Evolutionary conservation across 2,888 invertebrate genomes (phyloP).

Genomic region (Zaprionus bogoriensis): DNA sequence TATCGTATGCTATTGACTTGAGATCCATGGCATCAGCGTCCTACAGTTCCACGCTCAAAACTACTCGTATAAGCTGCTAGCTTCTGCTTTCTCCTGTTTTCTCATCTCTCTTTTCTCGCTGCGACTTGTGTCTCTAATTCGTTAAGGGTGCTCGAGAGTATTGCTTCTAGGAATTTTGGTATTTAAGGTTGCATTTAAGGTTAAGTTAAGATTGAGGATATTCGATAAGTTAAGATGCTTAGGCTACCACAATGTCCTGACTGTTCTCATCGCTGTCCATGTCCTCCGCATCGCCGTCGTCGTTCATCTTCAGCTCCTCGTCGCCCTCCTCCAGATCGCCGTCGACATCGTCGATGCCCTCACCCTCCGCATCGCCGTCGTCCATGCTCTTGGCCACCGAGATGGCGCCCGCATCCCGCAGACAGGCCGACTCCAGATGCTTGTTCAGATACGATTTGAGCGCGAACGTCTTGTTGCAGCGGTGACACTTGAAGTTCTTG

Average conservation of each 20-base stretch:
- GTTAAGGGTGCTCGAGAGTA: conserved; percentile 70
- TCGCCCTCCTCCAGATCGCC: conserved; percentile 25
- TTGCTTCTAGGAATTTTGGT: conserved; percentile 67
- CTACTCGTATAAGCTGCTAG: conserved; percentile 69
- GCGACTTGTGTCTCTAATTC: conserved; percentile 28
- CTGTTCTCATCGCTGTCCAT: conserved; percentile 81
- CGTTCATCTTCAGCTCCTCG: conserved; percentile 14
- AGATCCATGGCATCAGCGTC: conserved; percentile 49
- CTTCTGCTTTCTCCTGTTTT: conserved; percentile 25
- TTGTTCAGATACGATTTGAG: conserved; percentile 97
- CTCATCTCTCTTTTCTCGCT: conserved; percentile 19
- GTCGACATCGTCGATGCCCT: conserved; percentile 17
- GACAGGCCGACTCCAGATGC: conserved; percentile 95
- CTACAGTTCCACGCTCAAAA: conserved; percentile 43
- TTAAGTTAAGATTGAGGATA: conserved; percentile 25
- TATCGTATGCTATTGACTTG: conserved; percentile 56
- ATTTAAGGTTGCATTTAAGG: conserved; percentile 22
- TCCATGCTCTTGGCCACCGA: conserved; percentile 26
- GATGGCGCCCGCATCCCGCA: conserved; percentile 83
- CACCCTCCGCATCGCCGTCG: conserved; percentile 5
- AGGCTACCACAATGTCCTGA: conserved; percentile 82
- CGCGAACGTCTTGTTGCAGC: conserved; percentile 95
- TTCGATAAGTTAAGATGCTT: conserved; percentile 50
- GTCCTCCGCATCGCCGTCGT: conserved; percentile 61
- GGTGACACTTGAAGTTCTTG: conserved; percentile 93